phyloP scores from a whole-genome alignment of 1,140 invertebrate genomes.

The Drosophila pectinifera region DNA sequence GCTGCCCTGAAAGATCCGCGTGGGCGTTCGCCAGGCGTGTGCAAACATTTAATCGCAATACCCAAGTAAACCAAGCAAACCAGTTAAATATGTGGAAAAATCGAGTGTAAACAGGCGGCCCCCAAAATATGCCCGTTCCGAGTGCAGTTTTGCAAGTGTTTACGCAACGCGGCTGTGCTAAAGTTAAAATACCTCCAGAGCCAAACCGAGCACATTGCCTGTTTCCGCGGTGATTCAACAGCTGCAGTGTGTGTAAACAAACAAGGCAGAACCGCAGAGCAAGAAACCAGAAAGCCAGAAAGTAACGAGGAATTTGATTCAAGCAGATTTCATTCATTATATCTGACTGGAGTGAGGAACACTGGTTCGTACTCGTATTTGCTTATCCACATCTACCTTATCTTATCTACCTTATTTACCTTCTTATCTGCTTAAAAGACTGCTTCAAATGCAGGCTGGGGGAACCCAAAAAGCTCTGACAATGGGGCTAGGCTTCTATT shows the following conservation, averaged over 20 bases:
- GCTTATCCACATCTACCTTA: not conserved
- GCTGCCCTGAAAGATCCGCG: conserved; percentile 37
- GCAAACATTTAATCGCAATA: conserved; percentile 50
- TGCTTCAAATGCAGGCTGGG: not conserved
- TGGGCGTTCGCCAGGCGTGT: conserved; percentile 51
- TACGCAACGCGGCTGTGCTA: conserved; percentile 62
- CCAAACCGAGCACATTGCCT: conserved; percentile 36
- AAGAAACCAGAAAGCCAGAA: conserved; percentile 13
- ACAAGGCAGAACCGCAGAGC: conserved; percentile 34
- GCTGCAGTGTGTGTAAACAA: conserved; percentile 45
- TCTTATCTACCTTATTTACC: conserved; percentile 9
- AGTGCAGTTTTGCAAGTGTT: conserved; percentile 70
- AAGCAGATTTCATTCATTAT: conserved; percentile 43
- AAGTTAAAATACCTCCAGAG: conserved; percentile 38
- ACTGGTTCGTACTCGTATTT: conserved; percentile 32
- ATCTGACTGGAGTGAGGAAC: conserved; percentile 5
- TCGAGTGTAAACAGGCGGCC: conserved; percentile 45
- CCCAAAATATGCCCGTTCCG: conserved; percentile 10
- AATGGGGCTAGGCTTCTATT: too few species aligned
- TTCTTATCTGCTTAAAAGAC: conserved; percentile 1
- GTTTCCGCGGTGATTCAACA: conserved; percentile 39
- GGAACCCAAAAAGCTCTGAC: not conserved
- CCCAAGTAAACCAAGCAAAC: conserved; percentile 61
- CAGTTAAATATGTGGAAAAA: conserved; percentile 55
- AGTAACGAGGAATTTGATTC: conserved; percentile 26